phyloP scores from a whole-genome alignment of 1,140 invertebrate species.

The Octopus sinensis region DNA sequence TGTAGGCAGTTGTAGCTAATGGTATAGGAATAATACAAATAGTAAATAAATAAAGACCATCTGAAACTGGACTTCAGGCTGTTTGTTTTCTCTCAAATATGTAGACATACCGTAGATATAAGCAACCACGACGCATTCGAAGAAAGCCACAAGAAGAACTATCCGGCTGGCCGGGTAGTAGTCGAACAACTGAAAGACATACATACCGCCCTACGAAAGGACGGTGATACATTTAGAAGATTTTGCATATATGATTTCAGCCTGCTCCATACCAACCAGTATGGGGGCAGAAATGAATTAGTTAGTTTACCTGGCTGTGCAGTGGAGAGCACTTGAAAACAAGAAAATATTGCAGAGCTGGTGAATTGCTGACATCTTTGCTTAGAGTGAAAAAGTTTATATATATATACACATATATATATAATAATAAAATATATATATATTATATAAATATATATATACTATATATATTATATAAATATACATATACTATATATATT shows the following conservation, averaged over 20 bases:
- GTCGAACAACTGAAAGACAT: slow-evolving; percentile 72
- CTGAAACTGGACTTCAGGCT: neutral
- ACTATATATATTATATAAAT: too few species aligned
- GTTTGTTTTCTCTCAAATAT: slow-evolving; percentile 6
- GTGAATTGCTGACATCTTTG: too few species aligned
- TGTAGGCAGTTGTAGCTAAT: too few species aligned
- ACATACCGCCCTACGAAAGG: slow-evolving; percentile 66
- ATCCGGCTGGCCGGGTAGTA: slow-evolving; percentile 71
- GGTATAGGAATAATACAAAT: too few species aligned
- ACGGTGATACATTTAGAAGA: slow-evolving; percentile 13
- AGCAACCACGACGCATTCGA: slow-evolving; percentile 71
- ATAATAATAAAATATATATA: neutral
- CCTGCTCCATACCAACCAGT: slow-evolving; percentile 1
- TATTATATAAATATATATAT: neutral
- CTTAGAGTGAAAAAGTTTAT: neutral
- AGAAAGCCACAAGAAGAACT: slow-evolving; percentile 69
- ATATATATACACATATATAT: neutral
- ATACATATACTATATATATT: too few species aligned
- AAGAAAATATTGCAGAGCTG: too few species aligned
- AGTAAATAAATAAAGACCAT: too few species aligned
- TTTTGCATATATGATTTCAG: slow-evolving; percentile 6
- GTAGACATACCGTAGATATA: slow-evolving; percentile 70
- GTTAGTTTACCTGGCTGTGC: too few species aligned
- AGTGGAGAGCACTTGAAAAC: too few species aligned
- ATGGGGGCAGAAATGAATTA: too few species aligned